Percentiles rank a stretch among this genome's conserved stretches.
Evolutionary conservation across 2,113 vertebrate species (phyloP).

Genomic region (Calidris pugnax): DNA sequence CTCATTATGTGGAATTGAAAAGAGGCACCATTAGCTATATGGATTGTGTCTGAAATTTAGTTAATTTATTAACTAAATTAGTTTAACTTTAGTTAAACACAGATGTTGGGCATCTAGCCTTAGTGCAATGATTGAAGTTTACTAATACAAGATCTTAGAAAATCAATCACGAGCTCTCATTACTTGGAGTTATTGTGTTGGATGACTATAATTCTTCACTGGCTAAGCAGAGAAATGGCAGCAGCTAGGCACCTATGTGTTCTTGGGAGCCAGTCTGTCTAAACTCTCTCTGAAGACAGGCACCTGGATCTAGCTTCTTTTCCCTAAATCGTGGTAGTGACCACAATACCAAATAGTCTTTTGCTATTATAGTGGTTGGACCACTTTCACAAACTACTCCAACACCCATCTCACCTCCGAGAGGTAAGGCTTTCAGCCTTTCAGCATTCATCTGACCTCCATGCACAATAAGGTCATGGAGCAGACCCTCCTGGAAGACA

Average conservation of each 20-base stretch:
- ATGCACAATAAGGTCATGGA: not conserved
- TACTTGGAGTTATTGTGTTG: not conserved
- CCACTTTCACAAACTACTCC: not conserved
- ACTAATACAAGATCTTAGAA: not conserved
- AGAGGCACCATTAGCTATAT: not conserved
- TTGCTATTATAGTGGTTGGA: not conserved
- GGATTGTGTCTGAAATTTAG: not conserved
- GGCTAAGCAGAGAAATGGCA: not conserved
- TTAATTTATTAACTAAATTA: too few relatives aligned
- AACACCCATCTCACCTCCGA: not conserved
- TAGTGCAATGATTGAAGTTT: not conserved
- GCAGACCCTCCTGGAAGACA: not conserved
- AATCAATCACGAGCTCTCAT: not conserved
- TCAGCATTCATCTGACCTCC: not conserved
- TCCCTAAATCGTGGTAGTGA: not conserved
- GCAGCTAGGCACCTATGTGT: not conserved
- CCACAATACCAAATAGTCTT: not conserved
- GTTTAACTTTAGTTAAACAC: not conserved
- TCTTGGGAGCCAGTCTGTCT: not conserved
- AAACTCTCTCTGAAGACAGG: not conserved
- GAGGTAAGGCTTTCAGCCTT: not conserved
- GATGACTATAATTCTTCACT: not conserved
- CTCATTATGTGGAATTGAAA: not conserved
- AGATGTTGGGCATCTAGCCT: not conserved
- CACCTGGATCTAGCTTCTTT: not conserved